A percentile compares a stretch with the other conserved stretches of the same genome.
Conservation (phyloP, 2,888 invertebrate species). For the Lasioglossum villosulum region DNA sequence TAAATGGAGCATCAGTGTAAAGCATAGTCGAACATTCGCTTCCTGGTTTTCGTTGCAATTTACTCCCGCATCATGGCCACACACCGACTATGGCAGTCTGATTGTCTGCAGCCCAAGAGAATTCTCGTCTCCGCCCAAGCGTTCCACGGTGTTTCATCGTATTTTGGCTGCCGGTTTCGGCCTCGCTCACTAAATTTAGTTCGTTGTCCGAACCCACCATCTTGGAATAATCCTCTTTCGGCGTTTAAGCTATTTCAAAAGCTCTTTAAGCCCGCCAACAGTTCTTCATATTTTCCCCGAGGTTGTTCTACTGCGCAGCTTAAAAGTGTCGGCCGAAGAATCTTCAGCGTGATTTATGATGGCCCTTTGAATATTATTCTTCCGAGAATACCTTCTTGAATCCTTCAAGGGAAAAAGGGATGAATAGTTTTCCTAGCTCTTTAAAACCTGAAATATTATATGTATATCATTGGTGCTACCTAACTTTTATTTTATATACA, state of each 20-base stretch:
- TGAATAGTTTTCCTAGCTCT: neutral
- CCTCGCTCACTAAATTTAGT: slow-evolving; percentile 77
- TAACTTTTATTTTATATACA: neutral
- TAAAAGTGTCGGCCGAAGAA: slow-evolving; percentile 29
- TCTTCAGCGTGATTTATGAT: slow-evolving; percentile 4
- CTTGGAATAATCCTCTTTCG: slow-evolving; percentile 80
- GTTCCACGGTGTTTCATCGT: slow-evolving; percentile 66
- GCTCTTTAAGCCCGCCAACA: slow-evolving; percentile 68
- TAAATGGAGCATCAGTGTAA: neutral
- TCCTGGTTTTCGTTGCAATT: slow-evolving; percentile 22
- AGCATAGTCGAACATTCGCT: slow-evolving; percentile 6
- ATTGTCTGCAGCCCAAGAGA: slow-evolving; percentile 54
- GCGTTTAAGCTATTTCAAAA: slow-evolving; percentile 74
- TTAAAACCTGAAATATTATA: neutral
- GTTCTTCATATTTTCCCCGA: slow-evolving; percentile 52
- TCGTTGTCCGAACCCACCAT: slow-evolving; percentile 73
- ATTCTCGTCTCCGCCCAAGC: slow-evolving; percentile 47
- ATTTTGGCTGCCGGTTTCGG: slow-evolving; percentile 69
- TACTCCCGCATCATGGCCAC: neutral
- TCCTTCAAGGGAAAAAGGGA: neutral
- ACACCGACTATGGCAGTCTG: slow-evolving; percentile 31
- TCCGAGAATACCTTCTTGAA: slow-evolving; percentile 2
- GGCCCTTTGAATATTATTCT: slow-evolving; percentile 44
- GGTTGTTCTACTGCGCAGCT: slow-evolving; percentile 37
- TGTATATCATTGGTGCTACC: neutral